phyloP scores from a whole-genome alignment of 2,113 vertebrate species.

The Sterrhoptilus dennistouni region DNA sequence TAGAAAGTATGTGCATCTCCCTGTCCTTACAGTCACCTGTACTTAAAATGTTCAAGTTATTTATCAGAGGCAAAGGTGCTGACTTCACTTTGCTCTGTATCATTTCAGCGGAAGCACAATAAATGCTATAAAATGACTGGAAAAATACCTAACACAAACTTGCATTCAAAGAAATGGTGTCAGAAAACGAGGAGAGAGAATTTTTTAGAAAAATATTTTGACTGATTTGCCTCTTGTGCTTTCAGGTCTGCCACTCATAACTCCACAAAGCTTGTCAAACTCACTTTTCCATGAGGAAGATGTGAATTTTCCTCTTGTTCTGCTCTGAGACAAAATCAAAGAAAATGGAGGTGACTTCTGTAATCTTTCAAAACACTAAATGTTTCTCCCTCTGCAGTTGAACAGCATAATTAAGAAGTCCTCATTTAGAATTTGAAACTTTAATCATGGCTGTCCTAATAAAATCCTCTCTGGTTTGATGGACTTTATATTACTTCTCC shows the following conservation, averaged over 20 bases:
- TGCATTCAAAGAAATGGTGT: not conserved
- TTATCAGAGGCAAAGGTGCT: not conserved
- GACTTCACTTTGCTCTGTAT: not conserved
- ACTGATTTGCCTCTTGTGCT: not conserved
- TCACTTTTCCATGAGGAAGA: not conserved
- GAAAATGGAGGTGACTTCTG: not conserved
- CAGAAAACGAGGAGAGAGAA: not conserved
- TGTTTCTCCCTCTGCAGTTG: not conserved
- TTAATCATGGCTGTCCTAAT: constrained; percentile 24
- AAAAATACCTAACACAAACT: not conserved
- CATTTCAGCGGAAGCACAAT: not conserved
- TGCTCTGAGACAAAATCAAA: not conserved
- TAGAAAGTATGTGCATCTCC: not conserved
- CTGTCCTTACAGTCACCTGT: not conserved
- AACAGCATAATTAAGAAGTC: not conserved
- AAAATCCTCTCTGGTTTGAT: constrained; percentile 33
- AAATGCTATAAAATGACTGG: not conserved
- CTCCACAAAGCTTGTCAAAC: constrained; percentile 1
- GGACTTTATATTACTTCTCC: constrained; percentile 10
- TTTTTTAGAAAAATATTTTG: not conserved
- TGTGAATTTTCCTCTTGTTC: not conserved
- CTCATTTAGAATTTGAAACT: constrained; percentile 15
- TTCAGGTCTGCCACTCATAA: constrained; percentile 15
- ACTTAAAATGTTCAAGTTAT: not conserved
- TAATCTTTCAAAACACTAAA: not conserved